Evolutionary conservation across 2,888 invertebrate species (phyloP).

Genomic region (Pyrgus malvae): DNA sequence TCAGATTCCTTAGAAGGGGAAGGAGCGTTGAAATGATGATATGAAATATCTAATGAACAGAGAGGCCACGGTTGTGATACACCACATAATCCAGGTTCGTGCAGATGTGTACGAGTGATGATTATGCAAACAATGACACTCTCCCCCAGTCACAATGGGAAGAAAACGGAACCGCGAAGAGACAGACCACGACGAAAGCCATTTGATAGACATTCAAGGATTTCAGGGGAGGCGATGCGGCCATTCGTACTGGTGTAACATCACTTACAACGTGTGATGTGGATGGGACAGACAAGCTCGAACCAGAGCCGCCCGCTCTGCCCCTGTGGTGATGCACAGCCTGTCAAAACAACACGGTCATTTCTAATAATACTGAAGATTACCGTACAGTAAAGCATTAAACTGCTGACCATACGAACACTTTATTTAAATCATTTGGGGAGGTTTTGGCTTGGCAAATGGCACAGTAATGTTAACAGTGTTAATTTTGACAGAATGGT

Average conservation of each 20-base stretch:
- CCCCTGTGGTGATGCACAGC: conserved; percentile 84
- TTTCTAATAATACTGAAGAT: conserved; percentile 45
- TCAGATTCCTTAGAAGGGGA: conserved; percentile 48
- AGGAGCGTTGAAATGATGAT: conserved; percentile 56
- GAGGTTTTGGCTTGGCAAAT: conserved; percentile 22
- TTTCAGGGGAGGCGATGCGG: conserved; percentile 54
- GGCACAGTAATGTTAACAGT: conserved; percentile 3
- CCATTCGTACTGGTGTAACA: conserved; percentile 56
- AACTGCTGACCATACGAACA: conserved; percentile 1
- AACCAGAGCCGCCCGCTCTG: conserved; percentile 86
- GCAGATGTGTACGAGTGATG: conserved; percentile 60
- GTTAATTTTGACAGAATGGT: neutral
- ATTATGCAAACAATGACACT: conserved; percentile 60
- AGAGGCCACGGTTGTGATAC: conserved; percentile 49
- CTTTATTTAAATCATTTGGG: conserved; percentile 1
- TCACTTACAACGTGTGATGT: conserved; percentile 87
- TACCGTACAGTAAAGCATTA: conserved; percentile 4
- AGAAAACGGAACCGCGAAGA: conserved; percentile 64
- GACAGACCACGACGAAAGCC: conserved; percentile 69
- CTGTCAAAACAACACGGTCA: conserved; percentile 76
- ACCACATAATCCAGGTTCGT: conserved; percentile 57
- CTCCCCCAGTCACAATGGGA: conserved; percentile 69
- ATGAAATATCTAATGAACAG: conserved; percentile 60
- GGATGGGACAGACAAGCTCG: conserved; percentile 92
- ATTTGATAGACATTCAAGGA: conserved; percentile 63